Percentiles rank a stretch among this genome's conserved stretches.
Conservation (phyloP, 2,113 vertebrate genomes). For the Hemiprocne comata region DNA sequence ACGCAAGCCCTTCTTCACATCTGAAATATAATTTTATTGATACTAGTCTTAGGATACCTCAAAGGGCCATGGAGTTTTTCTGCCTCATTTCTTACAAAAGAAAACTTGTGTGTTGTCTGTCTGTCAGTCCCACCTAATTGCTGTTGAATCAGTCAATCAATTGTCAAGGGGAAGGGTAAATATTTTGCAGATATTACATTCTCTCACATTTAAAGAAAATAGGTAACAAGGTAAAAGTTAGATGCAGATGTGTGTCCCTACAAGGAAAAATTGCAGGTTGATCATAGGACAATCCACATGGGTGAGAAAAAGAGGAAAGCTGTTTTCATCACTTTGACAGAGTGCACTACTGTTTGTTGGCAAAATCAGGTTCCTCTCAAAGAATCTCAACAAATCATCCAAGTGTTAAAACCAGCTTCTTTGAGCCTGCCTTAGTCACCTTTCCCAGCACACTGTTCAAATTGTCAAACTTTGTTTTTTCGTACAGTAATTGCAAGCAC, state of each 20-base stretch:
- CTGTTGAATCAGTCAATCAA: conserved; percentile 63
- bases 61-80: not conserved
- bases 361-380: not conserved
- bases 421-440: not conserved
- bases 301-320: not conserved
- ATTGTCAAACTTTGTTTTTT: not conserved
- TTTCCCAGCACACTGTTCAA: not conserved
- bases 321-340: not conserved
- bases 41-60: conserved; percentile 29
- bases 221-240: conserved; percentile 47
- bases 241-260: not conserved
- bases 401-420: not conserved
- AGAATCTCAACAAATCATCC: not conserved
- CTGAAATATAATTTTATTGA: conserved; percentile 50
- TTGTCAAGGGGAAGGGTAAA: conserved; percentile 40
- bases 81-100: conserved; percentile 10
- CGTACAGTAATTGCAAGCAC: not conserved
- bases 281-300: not conserved
- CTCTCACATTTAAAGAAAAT: conserved; percentile 48
- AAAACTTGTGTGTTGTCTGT: conserved; percentile 38
- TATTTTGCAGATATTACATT: conserved; percentile 48
- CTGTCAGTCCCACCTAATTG: conserved; percentile 50
- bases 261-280: not conserved
- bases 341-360: not conserved
- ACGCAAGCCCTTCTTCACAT: not conserved